phyloP scores from a whole-genome alignment of 1,140 invertebrate species.

The Lepidurus couesii region DNA sequence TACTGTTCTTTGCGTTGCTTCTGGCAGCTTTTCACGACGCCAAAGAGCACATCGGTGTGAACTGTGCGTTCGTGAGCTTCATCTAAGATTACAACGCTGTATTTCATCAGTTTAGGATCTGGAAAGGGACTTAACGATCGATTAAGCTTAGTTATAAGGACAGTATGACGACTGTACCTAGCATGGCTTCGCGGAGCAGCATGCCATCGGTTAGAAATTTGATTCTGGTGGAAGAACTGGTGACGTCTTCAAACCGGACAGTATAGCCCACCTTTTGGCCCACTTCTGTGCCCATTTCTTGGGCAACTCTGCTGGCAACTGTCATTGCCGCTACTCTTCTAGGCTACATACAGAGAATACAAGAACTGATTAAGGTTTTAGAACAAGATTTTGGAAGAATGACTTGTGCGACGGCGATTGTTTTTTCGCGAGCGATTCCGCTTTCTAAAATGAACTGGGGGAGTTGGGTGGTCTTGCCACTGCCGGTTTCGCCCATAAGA shows the following conservation, averaged over 20 bases:
- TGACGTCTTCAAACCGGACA: constrained; percentile 86
- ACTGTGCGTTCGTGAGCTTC: constrained; percentile 96
- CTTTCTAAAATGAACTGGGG: constrained; percentile 67
- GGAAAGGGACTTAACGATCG: constrained; percentile 35
- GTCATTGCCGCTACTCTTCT: constrained; percentile 87
- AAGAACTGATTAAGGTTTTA: neutral
- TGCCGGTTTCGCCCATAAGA: constrained; percentile 81
- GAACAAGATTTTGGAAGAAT: constrained; percentile 23
- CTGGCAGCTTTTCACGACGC: constrained; percentile 72
- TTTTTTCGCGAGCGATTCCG: constrained; percentile 51
- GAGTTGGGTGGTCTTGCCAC: constrained; percentile 87
- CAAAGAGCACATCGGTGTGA: constrained; percentile 88
- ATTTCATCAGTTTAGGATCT: constrained; percentile 63
- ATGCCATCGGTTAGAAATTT: constrained; percentile 91
- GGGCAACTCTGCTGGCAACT: constrained; percentile 76
- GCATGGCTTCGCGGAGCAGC: constrained; percentile 80
- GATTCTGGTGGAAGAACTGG: constrained; percentile 67
- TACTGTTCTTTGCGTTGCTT: constrained; percentile 58
- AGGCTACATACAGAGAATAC: constrained; percentile 53
- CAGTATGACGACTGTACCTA: constrained; percentile 43
- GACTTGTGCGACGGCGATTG: constrained; percentile 70
- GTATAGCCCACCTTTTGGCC: constrained; percentile 79
- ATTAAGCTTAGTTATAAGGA: constrained; percentile 25
- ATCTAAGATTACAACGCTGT: constrained; percentile 85
- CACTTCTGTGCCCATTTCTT: constrained; percentile 59